Evolutionary conservation across 1,140 invertebrate species (phyloP), one percentile per base, ranked within the genome.

Genomic region (Drosophila hydei): DNA sequence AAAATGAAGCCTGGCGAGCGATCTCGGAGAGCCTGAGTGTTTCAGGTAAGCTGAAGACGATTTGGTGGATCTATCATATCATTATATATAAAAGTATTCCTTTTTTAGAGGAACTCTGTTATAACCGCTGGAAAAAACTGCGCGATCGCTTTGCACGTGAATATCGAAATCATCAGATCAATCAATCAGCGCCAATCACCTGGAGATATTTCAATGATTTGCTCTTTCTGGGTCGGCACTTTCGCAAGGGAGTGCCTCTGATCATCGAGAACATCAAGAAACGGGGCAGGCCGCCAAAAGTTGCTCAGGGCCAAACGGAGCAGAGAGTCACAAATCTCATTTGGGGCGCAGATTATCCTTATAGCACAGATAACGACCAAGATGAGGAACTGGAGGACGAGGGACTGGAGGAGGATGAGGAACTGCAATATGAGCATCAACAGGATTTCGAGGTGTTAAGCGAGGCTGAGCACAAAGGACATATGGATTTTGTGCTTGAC

Each of bases 61-160:
- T 50, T 4, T 9, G 8, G 11, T 0, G 11, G n/a, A n/a, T n/a
- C n/a, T n/a, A n/a, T n/a, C n/a, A n/a, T n/a, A n/a, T n/a, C n/a
- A n/a, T n/a, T 11, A 16, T 9, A 2, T 50, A 16, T 2, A n/a
- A 3, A 14, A 23, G 2, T 12, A 47, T 23, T 45, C 11, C 11
- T 38, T n/a, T 27, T 43, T 11, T 16, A 91, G 89, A 90, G 67
- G 74, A 89, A 67, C 40, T 75, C 0, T 87, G 81, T 59, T 90
- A 89, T 33, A 90, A 89, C 25, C 85, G 79, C 8, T 91, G 89
- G 89, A 91, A 91, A n/a, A 89, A 89, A 48, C 16, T 91, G 43
- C 70, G 89, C 0, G 89, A 91, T 62, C 84, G 89, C 11, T 91
- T 91, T 38, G 85, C 85, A 0, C 74, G 89, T 0, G 89, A 91